Base-by-base conservation (phyloP, 2,888 invertebrate species). In the Cataglyphis livida region DNA sequence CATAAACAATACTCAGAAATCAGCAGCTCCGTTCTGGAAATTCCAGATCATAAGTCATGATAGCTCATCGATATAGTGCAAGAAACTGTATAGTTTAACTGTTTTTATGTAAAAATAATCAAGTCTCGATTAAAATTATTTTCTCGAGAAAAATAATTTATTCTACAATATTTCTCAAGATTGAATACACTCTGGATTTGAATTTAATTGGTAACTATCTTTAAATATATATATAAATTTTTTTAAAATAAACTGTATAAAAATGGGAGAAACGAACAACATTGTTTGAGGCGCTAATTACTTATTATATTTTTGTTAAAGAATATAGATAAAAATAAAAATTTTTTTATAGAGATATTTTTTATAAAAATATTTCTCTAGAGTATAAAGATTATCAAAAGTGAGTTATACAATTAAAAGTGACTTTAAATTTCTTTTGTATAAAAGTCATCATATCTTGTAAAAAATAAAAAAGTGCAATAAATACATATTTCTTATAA, bases 1-100 rank as follows among this genome's bases (percentile, higher is more conserved):
- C 28, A 28, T 44, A 74, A 74, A 74, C 32, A 4, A n/a, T 73
- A 61, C 41, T 2, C 15, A 61, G 32, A 74, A 74, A 61, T 74
- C 32, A 61, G 28, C 15, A 15, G 44, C 21, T 38, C 38, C 35
- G 28, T 74, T 74, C 41, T 74, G n/a, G 3, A 74, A 74, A 74
- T 59, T 28, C 15, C 4, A 61, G 41, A n/a, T 41, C 0, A 3
- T 41, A 1, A n/a, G 1, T 54, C 5, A 18, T 71, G 25, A 71
- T 18, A 71, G 10, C 18, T 71, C 10, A 54, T 5, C 5, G n/a
- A 51, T 3, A 57, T 54, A 35, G 21, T 57, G 4, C 4, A 9
- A 35, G 10, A 57, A 54, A 5, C 3, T 54, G 1, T 35, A 35
- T 54, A 71, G 41, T 44, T 48, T 48, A 28, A 66, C 3, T 18